Evolutionary conservation across 2,113 vertebrate genomes (phyloP).

Genomic region (Pitta sordida): DNA sequence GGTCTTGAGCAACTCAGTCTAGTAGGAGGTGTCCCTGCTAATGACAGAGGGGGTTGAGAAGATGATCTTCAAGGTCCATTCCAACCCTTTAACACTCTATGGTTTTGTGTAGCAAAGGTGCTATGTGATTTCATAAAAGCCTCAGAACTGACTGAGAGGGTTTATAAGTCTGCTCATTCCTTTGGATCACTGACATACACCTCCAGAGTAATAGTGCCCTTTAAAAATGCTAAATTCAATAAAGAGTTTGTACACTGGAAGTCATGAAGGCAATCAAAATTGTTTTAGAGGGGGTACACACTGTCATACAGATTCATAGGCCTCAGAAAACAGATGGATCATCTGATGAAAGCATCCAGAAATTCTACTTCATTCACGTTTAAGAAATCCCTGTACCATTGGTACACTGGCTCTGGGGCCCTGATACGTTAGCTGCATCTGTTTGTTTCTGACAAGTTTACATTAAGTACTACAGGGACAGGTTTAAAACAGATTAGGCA

Average conservation of each 20-base stretch:
- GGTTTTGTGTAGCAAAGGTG: neutral
- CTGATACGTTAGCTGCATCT: rapidly evolving
- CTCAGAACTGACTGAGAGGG: neutral
- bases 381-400: rapidly evolving
- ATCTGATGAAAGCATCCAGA: neutral
- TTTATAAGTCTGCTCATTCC: neutral
- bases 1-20: neutral
- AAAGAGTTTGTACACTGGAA: neutral
- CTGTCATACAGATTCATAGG: neutral
- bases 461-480: neutral
- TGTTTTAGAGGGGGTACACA: neutral
- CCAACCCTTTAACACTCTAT: neutral
- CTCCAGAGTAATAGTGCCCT: neutral
- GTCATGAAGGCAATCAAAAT: neutral
- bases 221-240: neutral
- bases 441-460: neutral
- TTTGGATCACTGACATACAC: neutral
- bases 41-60: rapidly evolving
- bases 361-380: neutral
- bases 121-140: neutral
- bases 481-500: neutral
- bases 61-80: neutral
- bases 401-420: neutral
- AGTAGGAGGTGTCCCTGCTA: neutral
- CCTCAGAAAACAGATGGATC: neutral